Percentiles rank a stretch among this genome's conserved stretches.
phyloP scores from a whole-genome alignment of 2,113 vertebrate species.

The Dunckerocampus dactyliophorus region DNA sequence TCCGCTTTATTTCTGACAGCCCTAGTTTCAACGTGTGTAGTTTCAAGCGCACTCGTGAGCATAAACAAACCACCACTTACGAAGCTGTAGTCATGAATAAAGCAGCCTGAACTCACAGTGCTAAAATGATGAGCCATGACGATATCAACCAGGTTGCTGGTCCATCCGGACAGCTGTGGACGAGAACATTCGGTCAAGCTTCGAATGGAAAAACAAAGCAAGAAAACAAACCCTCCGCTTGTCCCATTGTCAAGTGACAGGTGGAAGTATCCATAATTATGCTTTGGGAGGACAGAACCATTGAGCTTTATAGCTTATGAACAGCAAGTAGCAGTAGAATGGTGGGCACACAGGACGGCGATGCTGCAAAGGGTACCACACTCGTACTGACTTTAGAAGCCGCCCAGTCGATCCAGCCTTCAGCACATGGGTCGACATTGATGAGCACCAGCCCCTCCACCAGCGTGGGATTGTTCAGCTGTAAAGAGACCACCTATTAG shows the following conservation, averaged over 20 bases:
- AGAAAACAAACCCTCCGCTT: not conserved
- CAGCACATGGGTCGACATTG: slow-evolving; percentile 90
- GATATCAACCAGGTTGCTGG: slow-evolving; percentile 90
- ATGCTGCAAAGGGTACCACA: not conserved
- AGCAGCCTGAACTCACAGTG: slow-evolving; percentile 77
- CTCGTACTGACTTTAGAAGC: slow-evolving; percentile 83
- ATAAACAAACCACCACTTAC: too few relatives aligned
- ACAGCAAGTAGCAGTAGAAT: not conserved
- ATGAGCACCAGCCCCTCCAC: slow-evolving; percentile 95
- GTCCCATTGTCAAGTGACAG: not conserved
- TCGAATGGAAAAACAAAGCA: not conserved
- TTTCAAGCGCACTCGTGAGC: too few relatives aligned
- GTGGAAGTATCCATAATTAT: not conserved
- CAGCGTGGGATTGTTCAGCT: slow-evolving; percentile 86
- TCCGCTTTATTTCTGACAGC: too few relatives aligned
- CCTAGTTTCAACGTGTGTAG: too few relatives aligned
- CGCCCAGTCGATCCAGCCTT: slow-evolving; percentile 99
- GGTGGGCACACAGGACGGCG: not conserved
- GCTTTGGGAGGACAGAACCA: not conserved
- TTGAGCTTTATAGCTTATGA: not conserved
- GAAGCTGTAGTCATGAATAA: too few relatives aligned
- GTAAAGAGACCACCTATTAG: slow-evolving; percentile 25
- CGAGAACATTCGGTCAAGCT: slow-evolving; percentile 1
- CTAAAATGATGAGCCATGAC: slow-evolving; percentile 95
- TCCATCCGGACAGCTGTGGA: slow-evolving; percentile 89